phyloP scores from a whole-genome alignment of 1,140 invertebrate genomes.

The Hycleus cichorii region DNA sequence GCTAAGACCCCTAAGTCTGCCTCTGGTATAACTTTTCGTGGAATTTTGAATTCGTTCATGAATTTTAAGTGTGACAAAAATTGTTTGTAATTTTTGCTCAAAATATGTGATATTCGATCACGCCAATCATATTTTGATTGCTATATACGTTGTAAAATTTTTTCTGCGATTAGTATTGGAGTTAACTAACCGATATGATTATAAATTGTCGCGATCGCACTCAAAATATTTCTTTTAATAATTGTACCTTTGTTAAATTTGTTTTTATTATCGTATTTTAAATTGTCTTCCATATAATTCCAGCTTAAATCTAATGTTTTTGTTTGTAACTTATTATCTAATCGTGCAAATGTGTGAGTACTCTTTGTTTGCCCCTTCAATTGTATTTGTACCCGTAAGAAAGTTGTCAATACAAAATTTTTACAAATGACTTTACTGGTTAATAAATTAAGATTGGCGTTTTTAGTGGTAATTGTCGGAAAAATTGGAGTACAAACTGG shows the following conservation, averaged over 20 bases:
- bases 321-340: not conserved
- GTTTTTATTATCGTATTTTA: not conserved
- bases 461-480: conserved; percentile 26
- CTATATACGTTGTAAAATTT: too few relatives aligned
- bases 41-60: conserved; percentile 2
- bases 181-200: conserved; percentile 42
- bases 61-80: not conserved
- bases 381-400: too few relatives aligned
- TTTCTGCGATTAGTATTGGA: conserved; percentile 29
- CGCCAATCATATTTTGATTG: too few relatives aligned
- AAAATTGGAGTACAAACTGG: conserved; percentile 22
- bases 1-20: too few relatives aligned
- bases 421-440: conserved; percentile 19
- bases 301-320: conserved; percentile 5
- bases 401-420: too few relatives aligned
- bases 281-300: not conserved
- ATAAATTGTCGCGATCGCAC: conserved; percentile 27
- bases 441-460: conserved; percentile 30
- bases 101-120: too few relatives aligned
- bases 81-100: too few relatives aligned
- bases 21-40: too few relatives aligned
- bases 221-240: conserved; percentile 5
- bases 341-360: not conserved
- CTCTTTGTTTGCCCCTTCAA: not conserved
- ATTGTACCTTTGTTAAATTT: too few relatives aligned